Conservation (phyloP, 2,113 vertebrate species). For the Paramormyrops kingsleyae region DNA sequence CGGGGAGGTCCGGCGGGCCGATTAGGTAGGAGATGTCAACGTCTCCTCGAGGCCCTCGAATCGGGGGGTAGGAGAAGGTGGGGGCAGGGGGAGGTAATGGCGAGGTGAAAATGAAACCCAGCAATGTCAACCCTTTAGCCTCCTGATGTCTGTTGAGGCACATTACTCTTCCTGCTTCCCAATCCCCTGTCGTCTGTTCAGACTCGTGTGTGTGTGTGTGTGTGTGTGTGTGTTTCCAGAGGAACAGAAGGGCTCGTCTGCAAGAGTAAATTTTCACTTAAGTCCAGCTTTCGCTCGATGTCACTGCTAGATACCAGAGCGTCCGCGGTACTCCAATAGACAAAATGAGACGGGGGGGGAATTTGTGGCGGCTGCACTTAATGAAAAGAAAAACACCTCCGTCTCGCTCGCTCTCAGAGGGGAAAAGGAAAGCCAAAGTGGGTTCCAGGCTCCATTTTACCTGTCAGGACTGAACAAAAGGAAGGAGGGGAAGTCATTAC, state of each 20-base stretch:
- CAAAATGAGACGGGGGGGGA: constrained; percentile 26
- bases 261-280: constrained; percentile 38
- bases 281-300: constrained; percentile 40
- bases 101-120: constrained; percentile 47
- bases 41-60: constrained; percentile 29
- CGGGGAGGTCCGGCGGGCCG: constrained; percentile 42
- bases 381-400: constrained; percentile 38
- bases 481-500: not conserved
- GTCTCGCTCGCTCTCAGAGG: not conserved
- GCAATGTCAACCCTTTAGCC: constrained; percentile 41
- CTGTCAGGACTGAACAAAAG: not conserved
- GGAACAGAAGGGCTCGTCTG: constrained; percentile 17
- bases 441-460: not conserved
- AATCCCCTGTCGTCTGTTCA: constrained; percentile 31
- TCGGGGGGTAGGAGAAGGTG: constrained; percentile 6
- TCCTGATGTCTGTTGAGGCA: constrained; percentile 30
- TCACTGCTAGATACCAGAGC: constrained; percentile 15
- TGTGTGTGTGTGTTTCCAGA: constrained; percentile 16
- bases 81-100: constrained; percentile 11
- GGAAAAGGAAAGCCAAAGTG: not conserved
- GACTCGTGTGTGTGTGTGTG: not conserved
- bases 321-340: constrained; percentile 14
- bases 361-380: constrained; percentile 29
- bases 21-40: constrained; percentile 39
- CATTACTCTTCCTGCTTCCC: constrained; percentile 22